Conservation (phyloP, 2,797 vertebrate genomes). For the Neostethus bicornis region DNA sequence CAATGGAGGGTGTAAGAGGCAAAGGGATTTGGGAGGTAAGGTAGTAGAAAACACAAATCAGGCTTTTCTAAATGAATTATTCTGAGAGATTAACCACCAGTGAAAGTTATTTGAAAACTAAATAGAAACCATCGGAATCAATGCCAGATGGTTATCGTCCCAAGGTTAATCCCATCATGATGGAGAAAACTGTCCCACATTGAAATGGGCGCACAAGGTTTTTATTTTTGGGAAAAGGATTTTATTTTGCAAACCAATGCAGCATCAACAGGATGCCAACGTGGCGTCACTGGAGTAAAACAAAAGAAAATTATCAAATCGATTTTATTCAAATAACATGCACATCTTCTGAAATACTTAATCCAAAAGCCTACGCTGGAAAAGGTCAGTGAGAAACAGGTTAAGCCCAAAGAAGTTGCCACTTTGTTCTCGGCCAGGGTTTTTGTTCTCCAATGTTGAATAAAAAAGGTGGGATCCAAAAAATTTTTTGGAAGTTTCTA, state of each 20-base stretch:
- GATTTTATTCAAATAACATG: no score
- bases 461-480: no score
- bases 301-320: conserved; percentile 53
- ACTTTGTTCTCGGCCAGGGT: no score
- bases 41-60: conserved; percentile 5
- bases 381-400: conserved; percentile 4
- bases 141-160: conserved; percentile 11
- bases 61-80: conserved; percentile 15
- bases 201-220: conserved; percentile 14
- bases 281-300: conserved; percentile 43
- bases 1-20: conserved; percentile 12
- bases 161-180: background rate
- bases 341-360: no score
- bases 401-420: no score
- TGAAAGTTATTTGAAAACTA: conserved; percentile 6
- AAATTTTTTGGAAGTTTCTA: no score
- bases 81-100: conserved; percentile 12
- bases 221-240: background rate
- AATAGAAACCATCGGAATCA: conserved; percentile 3
- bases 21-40: background rate
- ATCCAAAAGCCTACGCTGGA: no score
- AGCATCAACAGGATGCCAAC: conserved; percentile 27
- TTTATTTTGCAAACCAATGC: conserved; percentile 27
- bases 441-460: no score
- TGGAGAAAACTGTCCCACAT: background rate